These are phyloP conservation scores for Caenorhabditis latens DNA, from an alignment of 1,140 invertebrate genomes.

Conservation along the genomic window DNA sequence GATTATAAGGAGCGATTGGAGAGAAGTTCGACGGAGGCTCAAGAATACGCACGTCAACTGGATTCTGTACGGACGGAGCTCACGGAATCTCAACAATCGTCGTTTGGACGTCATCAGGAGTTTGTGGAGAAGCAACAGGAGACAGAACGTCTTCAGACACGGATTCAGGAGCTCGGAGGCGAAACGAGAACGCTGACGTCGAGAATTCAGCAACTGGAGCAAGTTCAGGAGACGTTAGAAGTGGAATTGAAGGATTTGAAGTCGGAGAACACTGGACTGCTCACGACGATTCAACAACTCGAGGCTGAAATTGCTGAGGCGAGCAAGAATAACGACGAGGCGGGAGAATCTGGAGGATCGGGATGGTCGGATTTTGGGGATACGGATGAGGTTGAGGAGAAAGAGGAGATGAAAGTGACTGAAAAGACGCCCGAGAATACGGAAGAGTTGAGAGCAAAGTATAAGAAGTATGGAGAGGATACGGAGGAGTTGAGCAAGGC, in stretches of 20 bases:
- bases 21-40: background rate
- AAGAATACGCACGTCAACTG: background rate
- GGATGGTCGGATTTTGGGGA: conserved; percentile 26
- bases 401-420: background rate
- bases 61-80: background rate
- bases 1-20: conserved; percentile 16
- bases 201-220: background rate
- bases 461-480: background rate
- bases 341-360: background rate
- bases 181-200: background rate
- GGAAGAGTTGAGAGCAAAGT: background rate
- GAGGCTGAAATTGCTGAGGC: background rate
- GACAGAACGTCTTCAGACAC: background rate
- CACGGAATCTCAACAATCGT: background rate
- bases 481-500: too few species aligned
- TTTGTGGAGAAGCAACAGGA: background rate
- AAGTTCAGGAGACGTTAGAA: background rate
- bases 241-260: background rate
- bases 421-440: background rate
- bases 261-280: background rate
- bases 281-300: background rate
- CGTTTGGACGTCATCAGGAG: conserved; percentile 28
- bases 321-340: background rate
- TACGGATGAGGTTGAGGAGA: background rate
- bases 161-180: background rate